Base-by-base conservation (phyloP, 2,888 invertebrate genomes). In the Allolobophora icterica region DNA sequence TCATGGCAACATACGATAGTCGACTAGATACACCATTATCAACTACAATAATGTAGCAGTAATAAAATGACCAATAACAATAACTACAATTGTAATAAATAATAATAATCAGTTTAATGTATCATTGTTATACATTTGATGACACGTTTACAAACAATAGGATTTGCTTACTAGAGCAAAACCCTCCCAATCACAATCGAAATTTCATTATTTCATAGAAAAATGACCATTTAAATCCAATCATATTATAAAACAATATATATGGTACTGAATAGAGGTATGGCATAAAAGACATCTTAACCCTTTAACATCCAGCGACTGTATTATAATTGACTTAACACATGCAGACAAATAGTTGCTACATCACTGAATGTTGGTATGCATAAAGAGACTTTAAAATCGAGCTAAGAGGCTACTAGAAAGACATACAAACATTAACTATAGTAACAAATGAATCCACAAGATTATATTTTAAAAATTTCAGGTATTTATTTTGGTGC, bases 1-100 rank as follows among this genome's bases (percentile, higher is more conserved):
- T 87, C 35, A 33, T 13, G 35, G 84, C 33, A 84, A 38, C 19
- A 34, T 34, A n/a, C n/a, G n/a, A 71, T 71, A 71, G 34, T 35
- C 35, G 87, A 87, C 34, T 38, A 87, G 87, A 87, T 87, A 87
- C 21, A 87, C 30, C 87, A 87, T 87, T 35, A 87, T 87, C 35
- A 35, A 87, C 71, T 71, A 71, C 71, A 71, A 71, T 71, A 71
- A 71, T 71, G 71, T 71, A 71, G 71, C 71, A 71, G 71, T 30
- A 71, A 71, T 71, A 71, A 71, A 30, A n/a, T 71, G 71, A 71
- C n/a, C 8, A 8, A 71, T n/a, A n/a, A 30, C 71, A 71, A 71
- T 71, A 71, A 71, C 71, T 71, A 71, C 8, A 6, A 71, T 71
- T 71, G n/a, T n/a, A 71, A 24, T 24, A 52, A 52, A 52, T 52